Evolutionary conservation across 1,140 invertebrate species (phyloP), one percentile per base, ranked within the genome.

Genomic region (Globodera ellingtonae): DNA sequence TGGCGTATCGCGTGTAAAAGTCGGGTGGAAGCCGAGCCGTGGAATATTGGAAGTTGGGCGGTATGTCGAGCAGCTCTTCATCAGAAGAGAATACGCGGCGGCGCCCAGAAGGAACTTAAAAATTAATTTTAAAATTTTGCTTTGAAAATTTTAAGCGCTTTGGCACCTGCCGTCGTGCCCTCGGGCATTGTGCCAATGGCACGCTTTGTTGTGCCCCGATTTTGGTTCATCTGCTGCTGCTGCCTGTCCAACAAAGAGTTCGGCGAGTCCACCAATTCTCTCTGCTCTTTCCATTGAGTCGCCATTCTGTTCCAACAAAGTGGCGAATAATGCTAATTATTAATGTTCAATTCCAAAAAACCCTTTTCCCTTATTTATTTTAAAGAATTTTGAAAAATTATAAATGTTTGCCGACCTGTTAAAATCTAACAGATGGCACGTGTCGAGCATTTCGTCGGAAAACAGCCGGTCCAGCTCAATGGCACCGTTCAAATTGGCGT

Each of bases 1-100:
- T 47, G 24, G 75, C 65, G 50, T 77, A 77, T 35, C 62, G 65
- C 1, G 62, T 62, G 69, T 77, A 67, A 47, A 77, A 77, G 75
- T 77, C 75, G n/a, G 65, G 24, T 5, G 75, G 47, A 21, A 77
- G 46, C 15, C 75, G 65, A 35, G 75, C 75, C 15, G 75, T 50
- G n/a, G 75, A 77, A 9, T 77, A 77, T 21, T 48, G 69, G 48
- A 77, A 77, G 65, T 77, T 77, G 13, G 75, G 75, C 69, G 75
- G 75, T 62, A 67, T 77, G 50, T 77, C 75, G 5, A 67, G 62
- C 62, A 77, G 65, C 10, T 77, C 75, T n/a, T 77, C 75, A 24
- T 77, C 75, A 0, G 75, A 77, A n/a, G 75, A 77, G 69, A 77
- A 77, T 4, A 77, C 18, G 6, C 62, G 52, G 9, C 75, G 75